Conservation (phyloP, 2,888 invertebrate species). For the Dryadula phaetusa region DNA sequence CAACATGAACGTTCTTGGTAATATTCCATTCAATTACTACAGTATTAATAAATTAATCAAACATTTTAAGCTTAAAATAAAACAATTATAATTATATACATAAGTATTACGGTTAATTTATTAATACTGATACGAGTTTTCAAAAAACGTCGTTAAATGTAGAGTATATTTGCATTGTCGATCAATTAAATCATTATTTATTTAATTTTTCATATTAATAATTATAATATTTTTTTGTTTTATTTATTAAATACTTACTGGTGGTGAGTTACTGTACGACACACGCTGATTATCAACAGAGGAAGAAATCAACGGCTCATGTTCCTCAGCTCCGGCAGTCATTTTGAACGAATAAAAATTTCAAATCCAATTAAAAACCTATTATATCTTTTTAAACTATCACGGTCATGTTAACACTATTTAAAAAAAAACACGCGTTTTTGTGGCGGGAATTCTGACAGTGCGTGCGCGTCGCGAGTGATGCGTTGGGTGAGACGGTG, state of each 20-base stretch:
- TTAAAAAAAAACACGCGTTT: slow-evolving; percentile 39
- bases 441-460: slow-evolving; percentile 55
- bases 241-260: slow-evolving; percentile 55
- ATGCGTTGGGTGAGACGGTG: slow-evolving; percentile 47
- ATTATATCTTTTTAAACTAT: slow-evolving; percentile 40
- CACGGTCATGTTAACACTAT: slow-evolving; percentile 56
- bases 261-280: slow-evolving; percentile 67
- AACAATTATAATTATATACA: too few relatives aligned
- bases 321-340: slow-evolving; percentile 78
- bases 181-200: too few relatives aligned
- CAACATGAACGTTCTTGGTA: neutral
- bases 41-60: neutral
- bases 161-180: too few relatives aligned
- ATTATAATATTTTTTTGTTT: neutral
- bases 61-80: too few relatives aligned
- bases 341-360: slow-evolving; percentile 56
- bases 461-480: slow-evolving; percentile 45
- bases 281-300: slow-evolving; percentile 77
- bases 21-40: neutral
- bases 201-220: too few relatives aligned
- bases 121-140: too few relatives aligned
- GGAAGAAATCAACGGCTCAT: slow-evolving; percentile 77
- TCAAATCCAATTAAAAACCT: slow-evolving; percentile 27
- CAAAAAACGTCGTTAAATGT: too few relatives aligned
- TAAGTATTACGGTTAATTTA: too few relatives aligned